Conservation (phyloP, 2,797 vertebrate species). For the Pangasius djambal region DNA sequence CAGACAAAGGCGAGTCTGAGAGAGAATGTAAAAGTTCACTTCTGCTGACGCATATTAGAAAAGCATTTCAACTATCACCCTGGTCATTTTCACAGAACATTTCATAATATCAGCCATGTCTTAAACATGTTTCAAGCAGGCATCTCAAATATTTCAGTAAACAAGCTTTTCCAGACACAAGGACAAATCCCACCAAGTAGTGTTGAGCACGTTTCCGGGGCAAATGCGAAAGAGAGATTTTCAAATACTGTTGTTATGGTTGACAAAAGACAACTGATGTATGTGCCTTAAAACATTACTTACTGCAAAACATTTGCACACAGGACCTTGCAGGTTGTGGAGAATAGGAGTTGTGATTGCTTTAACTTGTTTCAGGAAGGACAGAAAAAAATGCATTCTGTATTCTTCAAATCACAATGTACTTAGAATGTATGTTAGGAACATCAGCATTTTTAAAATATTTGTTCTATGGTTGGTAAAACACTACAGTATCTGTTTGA, state of each 20-base stretch:
- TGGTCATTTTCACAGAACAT: background rate
- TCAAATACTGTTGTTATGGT: background rate
- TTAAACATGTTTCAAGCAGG: constrained; percentile 16
- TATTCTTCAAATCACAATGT: background rate
- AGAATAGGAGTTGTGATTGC: background rate
- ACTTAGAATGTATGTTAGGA: background rate
- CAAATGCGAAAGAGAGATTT: background rate
- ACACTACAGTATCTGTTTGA: background rate
- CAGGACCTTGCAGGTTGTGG: background rate
- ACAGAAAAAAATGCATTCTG: background rate
- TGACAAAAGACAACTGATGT: background rate
- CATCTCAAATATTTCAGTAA: constrained; percentile 26
- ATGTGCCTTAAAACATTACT: background rate
- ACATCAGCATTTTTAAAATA: background rate
- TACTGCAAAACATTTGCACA: background rate
- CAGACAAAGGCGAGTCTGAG: background rate
- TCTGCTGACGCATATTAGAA: background rate
- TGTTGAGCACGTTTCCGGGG: background rate
- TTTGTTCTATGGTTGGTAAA: background rate
- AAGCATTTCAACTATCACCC: background rate
- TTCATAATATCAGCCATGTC: background rate
- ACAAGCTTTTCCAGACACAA: background rate
- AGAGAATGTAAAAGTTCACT: background rate
- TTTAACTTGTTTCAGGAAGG: background rate
- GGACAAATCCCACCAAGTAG: background rate